A percentile compares a stretch with the other conserved stretches of the same genome.
These are phyloP conservation scores for Drosophila ficusphila DNA, from an alignment of 1,140 invertebrate genomes.

Conservation along the genomic window DNA sequence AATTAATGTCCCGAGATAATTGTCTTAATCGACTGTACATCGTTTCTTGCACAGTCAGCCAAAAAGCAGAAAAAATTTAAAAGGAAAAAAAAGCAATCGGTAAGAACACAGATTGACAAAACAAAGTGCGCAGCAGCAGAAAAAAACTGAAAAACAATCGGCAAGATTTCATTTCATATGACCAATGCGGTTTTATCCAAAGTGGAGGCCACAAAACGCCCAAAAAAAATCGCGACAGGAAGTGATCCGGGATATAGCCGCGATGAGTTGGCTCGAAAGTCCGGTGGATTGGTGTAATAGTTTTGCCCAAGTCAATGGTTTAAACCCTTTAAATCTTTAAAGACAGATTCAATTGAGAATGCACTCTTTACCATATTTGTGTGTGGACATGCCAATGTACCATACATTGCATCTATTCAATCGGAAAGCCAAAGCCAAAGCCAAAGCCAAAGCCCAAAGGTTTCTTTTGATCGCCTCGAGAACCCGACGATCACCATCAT, in stretches of 20 bases:
- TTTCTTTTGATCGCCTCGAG: background rate
- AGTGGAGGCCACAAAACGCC: background rate
- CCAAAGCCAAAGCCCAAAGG: no score
- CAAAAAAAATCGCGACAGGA: constrained; percentile 2
- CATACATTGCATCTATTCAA: constrained; percentile 9
- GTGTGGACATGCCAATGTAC: no score
- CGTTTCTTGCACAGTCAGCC: constrained; percentile 32
- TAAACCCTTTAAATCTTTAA: no score
- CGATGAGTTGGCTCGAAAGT: background rate
- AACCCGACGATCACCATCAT: background rate
- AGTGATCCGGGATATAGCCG: background rate
- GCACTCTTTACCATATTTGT: no score
- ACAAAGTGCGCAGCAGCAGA: constrained; percentile 7
- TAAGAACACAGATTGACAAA: constrained; percentile 5
- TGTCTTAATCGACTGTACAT: constrained; percentile 30
- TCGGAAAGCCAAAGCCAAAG: no score
- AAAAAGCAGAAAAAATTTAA: no score
- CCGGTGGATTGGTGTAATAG: background rate
- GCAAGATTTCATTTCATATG: constrained; percentile 20
- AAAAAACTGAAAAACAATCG: constrained; percentile 22
- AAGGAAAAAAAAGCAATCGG: background rate
- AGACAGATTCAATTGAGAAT: no score
- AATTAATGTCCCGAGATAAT: constrained; percentile 42
- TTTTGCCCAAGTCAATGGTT: background rate
- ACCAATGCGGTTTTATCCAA: background rate